These are phyloP conservation scores for Drosophila rellima DNA, from an alignment of 2,888 invertebrate genomes.

Conservation along the genomic window DNA sequence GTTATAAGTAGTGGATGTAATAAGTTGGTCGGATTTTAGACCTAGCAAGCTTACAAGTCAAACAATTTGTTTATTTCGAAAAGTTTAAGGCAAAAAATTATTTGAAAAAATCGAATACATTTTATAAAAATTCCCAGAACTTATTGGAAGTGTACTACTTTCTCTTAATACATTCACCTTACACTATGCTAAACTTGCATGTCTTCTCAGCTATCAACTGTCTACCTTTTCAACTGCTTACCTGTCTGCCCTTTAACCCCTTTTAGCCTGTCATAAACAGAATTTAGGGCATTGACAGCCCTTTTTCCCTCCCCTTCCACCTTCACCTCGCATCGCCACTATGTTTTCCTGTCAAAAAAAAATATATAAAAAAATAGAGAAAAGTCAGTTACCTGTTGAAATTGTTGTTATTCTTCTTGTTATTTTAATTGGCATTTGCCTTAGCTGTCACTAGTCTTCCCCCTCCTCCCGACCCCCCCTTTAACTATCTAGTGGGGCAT, in stretches of 20 bases:
- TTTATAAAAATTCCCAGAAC: background rate
- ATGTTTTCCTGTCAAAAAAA: conserved; percentile 29
- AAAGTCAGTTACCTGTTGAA: conserved; percentile 76
- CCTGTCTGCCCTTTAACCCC: conserved; percentile 32
- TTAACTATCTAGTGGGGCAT: conserved; percentile 11
- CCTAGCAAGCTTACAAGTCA: no score
- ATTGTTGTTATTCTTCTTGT: conserved; percentile 55
- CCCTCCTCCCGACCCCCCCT: background rate
- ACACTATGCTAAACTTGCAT: conserved; percentile 37
- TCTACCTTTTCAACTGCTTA: conserved; percentile 10
- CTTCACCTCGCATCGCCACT: background rate
- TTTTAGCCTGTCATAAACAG: conserved; percentile 38
- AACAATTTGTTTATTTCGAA: no score
- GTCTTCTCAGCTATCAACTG: conserved; percentile 17
- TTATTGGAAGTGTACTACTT: conserved; percentile 5
- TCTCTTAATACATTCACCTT: conserved; percentile 8
- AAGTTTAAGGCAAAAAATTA: no score
- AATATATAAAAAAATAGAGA: conserved; percentile 16
- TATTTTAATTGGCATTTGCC: conserved; percentile 74
- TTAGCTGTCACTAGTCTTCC: conserved; percentile 34
- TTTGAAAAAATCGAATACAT: background rate
- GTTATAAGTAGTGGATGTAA: background rate
- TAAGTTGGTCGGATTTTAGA: no score
- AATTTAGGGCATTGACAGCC: conserved; percentile 61
- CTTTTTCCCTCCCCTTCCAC: background rate